Evolutionary conservation across 2,888 invertebrate species (phyloP), one percentile per base, ranked within the genome.

Genomic region (Dexiosoma caninum): DNA sequence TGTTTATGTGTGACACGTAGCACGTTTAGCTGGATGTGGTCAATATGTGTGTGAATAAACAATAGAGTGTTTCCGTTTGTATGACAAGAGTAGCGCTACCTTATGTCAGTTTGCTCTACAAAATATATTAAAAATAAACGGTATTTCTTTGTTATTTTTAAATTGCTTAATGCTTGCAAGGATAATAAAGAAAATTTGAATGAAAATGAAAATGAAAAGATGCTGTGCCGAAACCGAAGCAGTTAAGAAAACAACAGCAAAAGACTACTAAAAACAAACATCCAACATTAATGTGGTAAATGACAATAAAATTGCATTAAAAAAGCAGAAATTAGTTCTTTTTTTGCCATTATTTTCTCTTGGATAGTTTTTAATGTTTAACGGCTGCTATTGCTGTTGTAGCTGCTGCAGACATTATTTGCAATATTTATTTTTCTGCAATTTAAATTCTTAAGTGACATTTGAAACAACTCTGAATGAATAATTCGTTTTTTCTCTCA

Each of bases 401-500:
- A n/a, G 42, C 12, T 51, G 46, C 21, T 37, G 27, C 21, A 44
- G 44, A 32, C 27, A 44, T 70, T 70, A 3, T 30, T 27, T 35
- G 59, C 46, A 27, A 57, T 42, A 62, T 44, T 19, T 62, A 32
- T 62, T 62, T 72, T 72, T 64, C 72, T 77, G 57, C 62, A 71
- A 66, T 75, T 78, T 64, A 78, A 78, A 70, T 78, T 40, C 70
- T 64, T 51, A 71, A 78, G 72, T 77, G 77, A 81, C 77, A 72
- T 81, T 72, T 72, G 64, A 72, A 72, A 55, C 21, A 42, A 42
- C 64, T 57, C 59, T 46, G 30, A 67, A 81, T 67, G 62, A 77
- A 66, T 66, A 80, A 79, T 79, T 62, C 32, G 60, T 70, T n/a
- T n/a, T n/a, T 66, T 66, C 19, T 72, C 16, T 6, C 8, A 44